Percentiles rank a stretch among this genome's conserved stretches.
These are phyloP conservation scores for Patella vulgata DNA, from an alignment of 1,140 invertebrate genomes.

Conservation along the genomic window DNA sequence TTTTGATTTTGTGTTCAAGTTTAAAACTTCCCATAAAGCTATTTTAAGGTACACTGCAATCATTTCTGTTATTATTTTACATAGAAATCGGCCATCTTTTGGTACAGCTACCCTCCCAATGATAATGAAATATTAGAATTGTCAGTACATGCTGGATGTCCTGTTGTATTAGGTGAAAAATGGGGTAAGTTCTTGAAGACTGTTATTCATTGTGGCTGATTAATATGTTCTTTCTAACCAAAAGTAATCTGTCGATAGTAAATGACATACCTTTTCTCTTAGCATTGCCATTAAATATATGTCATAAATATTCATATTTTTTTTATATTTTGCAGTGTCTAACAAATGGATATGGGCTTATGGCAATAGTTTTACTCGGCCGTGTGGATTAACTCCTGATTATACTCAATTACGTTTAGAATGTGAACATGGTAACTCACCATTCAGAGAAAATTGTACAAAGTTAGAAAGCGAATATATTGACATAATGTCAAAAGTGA, in stretches of 20 bases:
- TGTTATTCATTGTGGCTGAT: background rate
- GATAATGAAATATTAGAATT: background rate
- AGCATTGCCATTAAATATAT: background rate
- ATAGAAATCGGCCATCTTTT: slow-evolving; percentile 30
- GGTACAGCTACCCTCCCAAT: slow-evolving; percentile 14
- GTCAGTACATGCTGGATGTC: slow-evolving; percentile 12
- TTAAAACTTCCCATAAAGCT: no score
- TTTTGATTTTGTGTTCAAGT: no score
- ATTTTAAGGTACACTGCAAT: no score
- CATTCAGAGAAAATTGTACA: background rate
- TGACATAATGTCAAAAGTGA: slow-evolving; percentile 1
- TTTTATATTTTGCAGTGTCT: slow-evolving; percentile 9
- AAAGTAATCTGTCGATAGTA: slow-evolving; percentile 7
- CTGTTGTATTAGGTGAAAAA: slow-evolving; percentile 13
- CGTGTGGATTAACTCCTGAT: slow-evolving; percentile 9
- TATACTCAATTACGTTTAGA: slow-evolving; percentile 23
- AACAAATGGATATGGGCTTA: slow-evolving; percentile 31
- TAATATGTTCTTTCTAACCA: background rate
- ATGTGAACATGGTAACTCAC: background rate
- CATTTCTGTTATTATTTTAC: slow-evolving; percentile 19
- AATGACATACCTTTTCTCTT: background rate
- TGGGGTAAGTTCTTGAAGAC: slow-evolving; percentile 13
- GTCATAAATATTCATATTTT: background rate
- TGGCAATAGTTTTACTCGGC: slow-evolving; percentile 23
- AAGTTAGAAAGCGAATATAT: slow-evolving; percentile 1